A percentile compares a stretch with the other conserved stretches of the same genome.
Conservation (phyloP, 1,140 invertebrate species). For the Macrostomum lignano region DNA sequence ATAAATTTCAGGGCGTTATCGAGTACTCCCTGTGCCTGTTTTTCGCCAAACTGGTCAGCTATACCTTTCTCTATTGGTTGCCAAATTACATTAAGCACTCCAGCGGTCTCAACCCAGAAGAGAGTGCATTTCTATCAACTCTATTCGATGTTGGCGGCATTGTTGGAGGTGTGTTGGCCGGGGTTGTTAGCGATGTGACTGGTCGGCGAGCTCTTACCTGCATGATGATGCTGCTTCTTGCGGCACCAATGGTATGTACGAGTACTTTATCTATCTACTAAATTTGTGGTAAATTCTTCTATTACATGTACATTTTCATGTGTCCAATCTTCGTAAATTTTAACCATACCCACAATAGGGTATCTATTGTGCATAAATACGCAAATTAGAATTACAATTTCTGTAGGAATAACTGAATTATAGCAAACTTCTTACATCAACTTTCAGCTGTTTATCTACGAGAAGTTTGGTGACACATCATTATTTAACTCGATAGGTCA, state of each 20-base stretch:
- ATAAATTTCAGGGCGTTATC: conserved; percentile 51
- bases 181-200: conserved; percentile 42
- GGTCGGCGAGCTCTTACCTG: conserved; percentile 58
- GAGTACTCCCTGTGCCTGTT: conserved; percentile 76
- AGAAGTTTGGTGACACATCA: too few species aligned
- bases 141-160: conserved; percentile 48
- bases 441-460: too few species aligned
- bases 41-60: conserved; percentile 84
- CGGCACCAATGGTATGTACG: conserved; percentile 54
- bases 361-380: too few species aligned
- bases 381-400: too few species aligned
- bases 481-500: too few species aligned
- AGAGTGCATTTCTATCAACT: conserved; percentile 53
- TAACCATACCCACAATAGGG: too few species aligned
- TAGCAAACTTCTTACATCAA: too few species aligned
- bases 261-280: too few species aligned
- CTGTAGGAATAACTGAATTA: too few species aligned
- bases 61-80: conserved; percentile 85
- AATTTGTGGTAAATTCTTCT: too few species aligned
- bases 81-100: conserved; percentile 56
- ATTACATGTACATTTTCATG: too few species aligned
- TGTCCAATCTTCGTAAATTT: too few species aligned
- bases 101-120: conserved; percentile 38
- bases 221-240: conserved; percentile 43
- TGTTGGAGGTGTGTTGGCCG: conserved; percentile 44